phyloP scores from a whole-genome alignment of 2,888 invertebrate species.

The Amblyjoppa fuscipennis region DNA sequence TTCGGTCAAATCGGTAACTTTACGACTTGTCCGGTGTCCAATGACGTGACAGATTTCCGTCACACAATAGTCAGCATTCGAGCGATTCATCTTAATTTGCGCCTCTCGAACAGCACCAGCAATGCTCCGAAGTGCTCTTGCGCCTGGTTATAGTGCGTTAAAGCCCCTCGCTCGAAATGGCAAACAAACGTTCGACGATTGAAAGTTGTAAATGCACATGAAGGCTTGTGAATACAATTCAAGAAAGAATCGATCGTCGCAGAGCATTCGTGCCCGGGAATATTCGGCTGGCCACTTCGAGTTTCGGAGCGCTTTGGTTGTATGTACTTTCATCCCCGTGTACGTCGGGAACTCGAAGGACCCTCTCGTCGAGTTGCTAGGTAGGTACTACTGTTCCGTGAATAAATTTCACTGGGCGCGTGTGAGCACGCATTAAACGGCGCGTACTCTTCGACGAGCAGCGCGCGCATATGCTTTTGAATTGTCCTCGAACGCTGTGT shows the following conservation, averaged over 20 bases:
- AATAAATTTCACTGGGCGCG: constrained; percentile 75
- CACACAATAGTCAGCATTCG: not conserved
- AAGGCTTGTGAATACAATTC: not conserved
- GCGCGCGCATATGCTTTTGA: constrained; percentile 36
- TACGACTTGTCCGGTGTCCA: not conserved
- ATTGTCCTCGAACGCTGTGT: constrained; percentile 51
- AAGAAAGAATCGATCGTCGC: constrained; percentile 13
- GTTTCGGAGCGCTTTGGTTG: constrained; percentile 13
- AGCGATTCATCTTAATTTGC: not conserved
- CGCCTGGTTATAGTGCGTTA: not conserved
- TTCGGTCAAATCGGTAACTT: not conserved
- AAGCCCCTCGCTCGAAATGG: constrained; percentile 9
- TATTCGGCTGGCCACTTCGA: constrained; percentile 10
- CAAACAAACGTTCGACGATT: constrained; percentile 37
- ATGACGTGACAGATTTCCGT: not conserved
- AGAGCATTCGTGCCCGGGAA: constrained; percentile 37
- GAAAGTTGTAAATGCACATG: not conserved
- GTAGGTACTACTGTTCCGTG: constrained; percentile 60
- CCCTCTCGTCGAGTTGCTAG: constrained; percentile 25
- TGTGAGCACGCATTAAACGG: constrained; percentile 79
- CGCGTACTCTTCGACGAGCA: constrained; percentile 49
- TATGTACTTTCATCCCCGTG: constrained; percentile 12
- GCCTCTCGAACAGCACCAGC: not conserved
- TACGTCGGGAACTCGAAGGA: constrained; percentile 19
- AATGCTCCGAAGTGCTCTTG: not conserved